Percentiles rank a stretch among this genome's conserved stretches.
Evolutionary conservation across 2,888 invertebrate species (phyloP).

Genomic region (Lycaena phlaeas): DNA sequence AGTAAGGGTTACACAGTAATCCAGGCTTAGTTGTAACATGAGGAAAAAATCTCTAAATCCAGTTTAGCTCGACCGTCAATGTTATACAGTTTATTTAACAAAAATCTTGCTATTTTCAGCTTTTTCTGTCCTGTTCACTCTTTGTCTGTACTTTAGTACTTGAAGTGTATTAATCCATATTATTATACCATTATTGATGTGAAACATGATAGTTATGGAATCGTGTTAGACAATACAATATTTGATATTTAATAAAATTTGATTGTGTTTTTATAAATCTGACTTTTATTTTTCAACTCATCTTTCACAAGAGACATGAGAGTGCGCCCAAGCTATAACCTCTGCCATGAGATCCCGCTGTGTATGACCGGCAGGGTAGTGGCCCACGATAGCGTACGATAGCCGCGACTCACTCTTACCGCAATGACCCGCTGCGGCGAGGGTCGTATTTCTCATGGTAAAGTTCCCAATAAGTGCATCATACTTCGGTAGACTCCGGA

Average conservation of each 20-base stretch:
- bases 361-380: too few relatives aligned
- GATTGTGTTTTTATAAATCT: constrained; percentile 64
- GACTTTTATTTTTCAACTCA: constrained; percentile 33
- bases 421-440: too few relatives aligned
- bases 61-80: constrained; percentile 1
- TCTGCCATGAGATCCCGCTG: too few relatives aligned
- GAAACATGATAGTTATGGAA: constrained; percentile 70
- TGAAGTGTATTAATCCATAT: constrained; percentile 27
- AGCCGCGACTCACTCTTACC: too few relatives aligned
- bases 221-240: constrained; percentile 74
- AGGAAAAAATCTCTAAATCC: too few relatives aligned
- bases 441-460: too few relatives aligned
- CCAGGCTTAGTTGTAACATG: too few relatives aligned
- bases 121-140: constrained; percentile 25
- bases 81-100: constrained; percentile 15
- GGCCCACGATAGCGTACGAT: too few relatives aligned
- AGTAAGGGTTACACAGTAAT: too few relatives aligned
- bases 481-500: too few relatives aligned
- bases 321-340: too few relatives aligned
- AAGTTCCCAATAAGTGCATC: too few relatives aligned
- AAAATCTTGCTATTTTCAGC: constrained; percentile 17
- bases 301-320: not conserved
- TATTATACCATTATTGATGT: constrained; percentile 55
- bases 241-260: constrained; percentile 73
- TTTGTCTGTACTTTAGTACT: constrained; percentile 39